Evolutionary conservation across 2,797 vertebrate genomes (phyloP).

Genomic region (Masticophis lateralis): DNA sequence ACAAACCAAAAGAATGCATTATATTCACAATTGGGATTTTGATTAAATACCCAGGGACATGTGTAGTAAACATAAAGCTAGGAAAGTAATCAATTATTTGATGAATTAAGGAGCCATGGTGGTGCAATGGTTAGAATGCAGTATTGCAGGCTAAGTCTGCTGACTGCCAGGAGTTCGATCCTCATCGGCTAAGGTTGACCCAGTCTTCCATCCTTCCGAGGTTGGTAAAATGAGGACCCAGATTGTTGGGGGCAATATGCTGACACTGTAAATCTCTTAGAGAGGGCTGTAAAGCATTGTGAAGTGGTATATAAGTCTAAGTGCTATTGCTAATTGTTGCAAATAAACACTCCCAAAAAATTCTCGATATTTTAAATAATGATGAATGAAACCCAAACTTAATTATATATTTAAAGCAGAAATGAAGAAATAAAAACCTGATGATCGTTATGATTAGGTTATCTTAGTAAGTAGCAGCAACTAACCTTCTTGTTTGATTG

Average conservation of each 20-base stretch:
- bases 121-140: not conserved
- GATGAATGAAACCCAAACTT: not conserved
- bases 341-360: not conserved
- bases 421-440: not conserved
- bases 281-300: not conserved
- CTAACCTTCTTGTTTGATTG: not conserved
- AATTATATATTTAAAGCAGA: not conserved
- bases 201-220: not conserved
- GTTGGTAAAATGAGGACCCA: not conserved
- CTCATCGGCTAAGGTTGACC: not conserved
- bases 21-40: not conserved
- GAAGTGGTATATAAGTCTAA: not conserved
- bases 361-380: not conserved
- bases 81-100: not conserved
- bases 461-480: not conserved
- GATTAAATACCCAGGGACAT: not conserved
- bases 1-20: not conserved
- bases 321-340: not conserved
- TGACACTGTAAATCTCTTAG: not conserved
- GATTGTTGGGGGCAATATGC: not conserved
- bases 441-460: not conserved
- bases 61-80: not conserved
- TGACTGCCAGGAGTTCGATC: not conserved
- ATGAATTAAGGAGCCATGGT: not conserved
- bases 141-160: not conserved